phyloP scores from a whole-genome alignment of 2,113 vertebrate genomes.

The Trachemys scripta region DNA sequence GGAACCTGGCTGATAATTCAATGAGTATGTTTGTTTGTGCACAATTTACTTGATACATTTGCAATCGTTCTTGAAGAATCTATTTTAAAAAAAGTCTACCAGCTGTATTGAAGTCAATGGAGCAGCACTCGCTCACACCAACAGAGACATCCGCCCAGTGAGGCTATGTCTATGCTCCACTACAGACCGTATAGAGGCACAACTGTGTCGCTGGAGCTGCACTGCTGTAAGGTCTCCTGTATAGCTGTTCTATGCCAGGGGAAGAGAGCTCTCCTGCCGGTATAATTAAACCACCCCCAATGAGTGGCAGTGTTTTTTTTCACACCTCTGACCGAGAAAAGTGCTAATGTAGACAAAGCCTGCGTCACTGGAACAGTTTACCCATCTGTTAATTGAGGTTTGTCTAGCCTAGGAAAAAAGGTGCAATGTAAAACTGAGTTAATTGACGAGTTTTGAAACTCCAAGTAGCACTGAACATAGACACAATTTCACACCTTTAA shows the following conservation, averaged over 20 bases:
- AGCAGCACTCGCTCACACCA: background rate
- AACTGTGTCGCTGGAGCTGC: too few relatives aligned
- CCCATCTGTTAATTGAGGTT: background rate
- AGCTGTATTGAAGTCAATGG: conserved; percentile 1
- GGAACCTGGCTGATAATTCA: conserved; percentile 27
- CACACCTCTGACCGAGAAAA: too few relatives aligned
- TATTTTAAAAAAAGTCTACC: conserved; percentile 11
- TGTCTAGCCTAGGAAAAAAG: background rate
- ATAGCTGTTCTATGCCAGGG: too few relatives aligned
- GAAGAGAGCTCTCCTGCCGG: too few relatives aligned
- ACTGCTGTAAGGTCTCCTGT: too few relatives aligned
- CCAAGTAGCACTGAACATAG: background rate
- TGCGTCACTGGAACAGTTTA: background rate
- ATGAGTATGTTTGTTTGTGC: background rate
- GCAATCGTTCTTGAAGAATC: conserved; percentile 5
- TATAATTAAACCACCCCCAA: too few relatives aligned
- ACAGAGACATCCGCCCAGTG: background rate
- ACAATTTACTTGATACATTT: conserved; percentile 30
- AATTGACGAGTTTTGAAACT: background rate
- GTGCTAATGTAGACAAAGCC: background rate
- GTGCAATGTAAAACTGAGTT: background rate
- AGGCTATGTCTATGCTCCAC: too few relatives aligned
- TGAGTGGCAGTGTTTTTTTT: too few relatives aligned
- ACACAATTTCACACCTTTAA: background rate
- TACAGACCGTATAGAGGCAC: too few relatives aligned